Evolutionary conservation across 1,140 invertebrate species (phyloP).

Genomic region (Drosophila albomicans): DNA sequence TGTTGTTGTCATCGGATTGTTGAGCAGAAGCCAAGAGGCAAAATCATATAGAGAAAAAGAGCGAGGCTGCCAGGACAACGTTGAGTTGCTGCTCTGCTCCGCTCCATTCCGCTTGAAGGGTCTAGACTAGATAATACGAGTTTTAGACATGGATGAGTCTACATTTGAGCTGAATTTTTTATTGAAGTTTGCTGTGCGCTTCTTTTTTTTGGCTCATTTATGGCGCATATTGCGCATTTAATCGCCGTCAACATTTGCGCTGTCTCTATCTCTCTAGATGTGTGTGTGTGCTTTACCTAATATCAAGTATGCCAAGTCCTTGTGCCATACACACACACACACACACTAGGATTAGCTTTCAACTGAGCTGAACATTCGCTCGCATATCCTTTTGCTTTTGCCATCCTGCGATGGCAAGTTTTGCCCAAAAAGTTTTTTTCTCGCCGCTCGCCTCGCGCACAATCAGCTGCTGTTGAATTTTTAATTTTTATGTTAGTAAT

Average conservation of each 20-base stretch:
- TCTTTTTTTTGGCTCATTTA: conserved; percentile 80
- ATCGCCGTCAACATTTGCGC: conserved; percentile 70
- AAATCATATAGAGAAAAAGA: neutral
- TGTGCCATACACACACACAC: conserved; percentile 27
- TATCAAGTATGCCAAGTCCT: conserved; percentile 21
- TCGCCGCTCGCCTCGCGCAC: conserved; percentile 27
- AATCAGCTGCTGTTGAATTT: conserved; percentile 83
- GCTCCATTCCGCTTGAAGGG: conserved; percentile 56
- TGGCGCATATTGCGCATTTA: conserved; percentile 80
- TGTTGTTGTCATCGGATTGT: conserved; percentile 37
- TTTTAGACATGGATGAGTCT: conserved; percentile 20
- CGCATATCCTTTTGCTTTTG: conserved; percentile 5
- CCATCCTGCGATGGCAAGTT: conserved; percentile 42
- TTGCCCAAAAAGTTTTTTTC: conserved; percentile 63
- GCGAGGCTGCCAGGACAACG: conserved; percentile 54
- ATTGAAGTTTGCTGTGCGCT: conserved; percentile 57
- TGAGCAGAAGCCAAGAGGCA: conserved; percentile 24
- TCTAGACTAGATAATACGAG: conserved; percentile 38
- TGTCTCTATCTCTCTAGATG: conserved; percentile 1
- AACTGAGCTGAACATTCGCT: conserved; percentile 16
- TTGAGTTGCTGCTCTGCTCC: conserved; percentile 20
- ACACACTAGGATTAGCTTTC: conserved; percentile 49
- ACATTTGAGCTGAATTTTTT: conserved; percentile 45
- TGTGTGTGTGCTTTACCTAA: conserved; percentile 35
- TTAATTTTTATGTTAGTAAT: conserved; percentile 84